A percentile compares a stretch with the other conserved stretches of the same genome.
phyloP scores from a whole-genome alignment of 1,140 invertebrate genomes.

The Nebria ingens region DNA sequence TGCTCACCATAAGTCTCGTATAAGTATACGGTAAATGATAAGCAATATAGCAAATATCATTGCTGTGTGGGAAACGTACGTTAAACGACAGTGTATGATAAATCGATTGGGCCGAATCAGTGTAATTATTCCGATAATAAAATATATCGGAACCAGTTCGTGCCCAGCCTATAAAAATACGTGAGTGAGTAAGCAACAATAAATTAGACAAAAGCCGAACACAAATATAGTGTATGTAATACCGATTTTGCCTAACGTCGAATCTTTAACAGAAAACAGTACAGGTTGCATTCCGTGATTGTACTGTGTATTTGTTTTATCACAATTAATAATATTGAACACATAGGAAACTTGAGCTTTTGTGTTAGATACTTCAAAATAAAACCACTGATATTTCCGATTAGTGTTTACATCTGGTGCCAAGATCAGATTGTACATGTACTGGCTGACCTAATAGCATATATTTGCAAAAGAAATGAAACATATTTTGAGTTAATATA shows the following conservation, averaged over 20 bases:
- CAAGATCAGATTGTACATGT: slow-evolving; percentile 79
- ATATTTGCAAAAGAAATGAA: slow-evolving; percentile 15
- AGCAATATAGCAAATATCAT: slow-evolving; percentile 80
- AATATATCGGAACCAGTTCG: slow-evolving; percentile 66
- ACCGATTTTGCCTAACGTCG: slow-evolving; percentile 49
- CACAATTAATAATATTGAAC: slow-evolving; percentile 88
- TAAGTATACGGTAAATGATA: slow-evolving; percentile 90
- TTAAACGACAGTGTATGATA: slow-evolving; percentile 78
- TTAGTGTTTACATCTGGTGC: slow-evolving; percentile 77
- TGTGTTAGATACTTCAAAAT: slow-evolving; percentile 84
- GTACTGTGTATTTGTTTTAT: slow-evolving; percentile 82
- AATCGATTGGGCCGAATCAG: slow-evolving; percentile 35
- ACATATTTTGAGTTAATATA: slow-evolving; percentile 11
- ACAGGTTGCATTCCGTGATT: slow-evolving; percentile 89
- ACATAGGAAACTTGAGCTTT: slow-evolving; percentile 57
- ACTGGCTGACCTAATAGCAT: slow-evolving; percentile 46
- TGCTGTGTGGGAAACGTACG: slow-evolving; percentile 63
- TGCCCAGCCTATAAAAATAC: slow-evolving; percentile 50
- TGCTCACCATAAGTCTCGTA: slow-evolving; percentile 57
- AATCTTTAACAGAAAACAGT: slow-evolving; percentile 72
- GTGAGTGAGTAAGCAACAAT: slow-evolving; percentile 3
- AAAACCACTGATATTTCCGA: slow-evolving; percentile 85
- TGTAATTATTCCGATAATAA: slow-evolving; percentile 66
- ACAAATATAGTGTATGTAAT: slow-evolving; percentile 6
- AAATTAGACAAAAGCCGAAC: too few species aligned